Base-by-base conservation (phyloP, 2,888 invertebrate genomes). In the Cataglyphis rosenhaueri region DNA sequence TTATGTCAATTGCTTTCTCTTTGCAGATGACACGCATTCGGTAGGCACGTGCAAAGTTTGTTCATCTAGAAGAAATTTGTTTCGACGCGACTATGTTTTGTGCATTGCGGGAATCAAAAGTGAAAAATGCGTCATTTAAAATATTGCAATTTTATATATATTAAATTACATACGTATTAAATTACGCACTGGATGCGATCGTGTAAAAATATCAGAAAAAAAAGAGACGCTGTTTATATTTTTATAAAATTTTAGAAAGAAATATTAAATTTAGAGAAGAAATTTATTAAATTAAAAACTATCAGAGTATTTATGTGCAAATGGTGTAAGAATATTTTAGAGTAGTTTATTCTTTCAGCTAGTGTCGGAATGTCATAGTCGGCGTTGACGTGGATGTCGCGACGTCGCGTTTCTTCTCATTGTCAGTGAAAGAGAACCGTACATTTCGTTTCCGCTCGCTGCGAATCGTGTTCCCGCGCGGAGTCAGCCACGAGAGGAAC, bases 1-100 rank as follows among this genome's bases (percentile, higher is more conserved):
- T 71, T 48, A 44, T n/a, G 32, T 29, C n/a, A 18, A 25, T 52
- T 29, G 10, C 29, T 29, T 35, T 32, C 21, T 71, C 44, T 35
- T 79, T 32, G 59, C 25, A 38, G 0, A 29, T 44, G 68, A 41
- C 32, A 48, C 15, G 44, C 44, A 71, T 25, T 79, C 61, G 68
- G 52, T 68, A 62, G 86, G 73, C 87, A 89, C 89, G 89, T 89
- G 89, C 83, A 70, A 81, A 73, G 70, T 84, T 84, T 82, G 88
- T 48, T 81, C 64, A 70, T 68, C 84, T 79, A 87, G 89, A 88
- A 89, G 61, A 73, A 82, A 89, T 89, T 81, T 86, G 83, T 88
- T 89, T 89, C 87, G 88, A 82, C 32, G 82, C 85, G 71, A 84
- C 59, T 81, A 84, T 73, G 76, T 87, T 87, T 85, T 79, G 55